A percentile compares a stretch with the other conserved stretches of the same genome.
phyloP scores from a whole-genome alignment of 2,113 vertebrate species.

The Sylvicapra grimmia region DNA sequence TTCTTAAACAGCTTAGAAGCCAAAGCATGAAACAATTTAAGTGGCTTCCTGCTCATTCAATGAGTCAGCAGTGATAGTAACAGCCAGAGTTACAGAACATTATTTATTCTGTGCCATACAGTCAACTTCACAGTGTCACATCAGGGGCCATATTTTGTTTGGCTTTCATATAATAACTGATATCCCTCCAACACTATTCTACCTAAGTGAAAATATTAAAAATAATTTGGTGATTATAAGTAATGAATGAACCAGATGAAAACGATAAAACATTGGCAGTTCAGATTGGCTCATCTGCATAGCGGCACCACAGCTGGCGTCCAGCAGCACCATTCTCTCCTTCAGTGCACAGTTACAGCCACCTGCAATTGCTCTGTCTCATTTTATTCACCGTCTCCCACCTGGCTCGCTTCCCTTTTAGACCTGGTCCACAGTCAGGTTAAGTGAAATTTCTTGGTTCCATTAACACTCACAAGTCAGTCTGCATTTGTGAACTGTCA shows the following conservation, averaged over 20 bases:
- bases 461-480: not conserved
- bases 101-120: not conserved
- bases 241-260: conserved; percentile 1
- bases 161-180: conserved; percentile 7
- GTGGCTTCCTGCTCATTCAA: not conserved
- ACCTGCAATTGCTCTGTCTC: not conserved
- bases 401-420: not conserved
- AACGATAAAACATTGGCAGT: not conserved
- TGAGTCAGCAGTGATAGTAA: conserved; percentile 11
- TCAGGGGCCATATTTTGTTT: conserved; percentile 10
- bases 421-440: not conserved
- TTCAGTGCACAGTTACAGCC: not conserved
- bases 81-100: not conserved
- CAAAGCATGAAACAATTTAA: conserved; percentile 17
- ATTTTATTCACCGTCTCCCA: not conserved
- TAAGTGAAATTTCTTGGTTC: not conserved
- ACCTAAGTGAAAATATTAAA: conserved; percentile 14
- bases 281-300: not conserved
- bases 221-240: conserved; percentile 13
- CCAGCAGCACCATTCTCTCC: not conserved
- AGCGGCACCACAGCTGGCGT: not conserved
- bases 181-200: not conserved
- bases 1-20: not conserved
- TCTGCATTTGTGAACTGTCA: not conserved
- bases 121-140: conserved; percentile 21